Evolutionary conservation across 2,888 invertebrate species (phyloP), one percentile per base, ranked within the genome.

Genomic region (Eurois occulta): DNA sequence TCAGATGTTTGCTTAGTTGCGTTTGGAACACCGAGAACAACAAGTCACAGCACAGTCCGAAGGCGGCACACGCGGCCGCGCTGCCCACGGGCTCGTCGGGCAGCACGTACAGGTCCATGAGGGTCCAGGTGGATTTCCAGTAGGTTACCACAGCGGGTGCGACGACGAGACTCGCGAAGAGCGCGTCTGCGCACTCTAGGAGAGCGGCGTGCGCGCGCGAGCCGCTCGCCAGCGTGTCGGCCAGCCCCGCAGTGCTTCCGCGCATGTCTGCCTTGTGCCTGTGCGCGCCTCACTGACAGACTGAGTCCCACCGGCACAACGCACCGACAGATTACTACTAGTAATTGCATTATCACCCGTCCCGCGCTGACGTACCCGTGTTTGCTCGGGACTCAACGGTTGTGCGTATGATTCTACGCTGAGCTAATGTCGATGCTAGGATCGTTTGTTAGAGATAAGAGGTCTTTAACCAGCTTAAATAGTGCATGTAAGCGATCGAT

Each of bases 71-170:
- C 55, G 97, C 95, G 73, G 97, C 95, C 32, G 98, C 97, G 89
- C 98, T 98, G 67, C 97, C 89, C 8, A 97, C 94, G 10, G 95
- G 94, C 78, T 97, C 94, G 0, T 97, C 95, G 0, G 98, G 98
- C 86, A 97, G 97, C 77, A 98, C 97, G 93, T 98, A 97, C 72
- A 97, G 92, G 91, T 98, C 98, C 97, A 98, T 97, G 72, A 99
- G 97, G 67, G 97, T 97, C 98, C 99, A 99, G 68, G 98, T 98
- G 85, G 98, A 98, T 84, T 99, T 97, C 99, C 99, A 99, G 94
- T 98, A 98, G 83, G 98, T 97, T 77, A 99, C 98, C 70, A 99
- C 98, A 76, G 98, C 97, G 21, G 99, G 98, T 3, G 98, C 98
- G 32, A 98, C 97, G 55, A 99, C 97, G 21, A 97, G 91, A 86